Percentiles rank a stretch among this genome's conserved stretches.
Conservation (phyloP, 1,140 invertebrate genomes). For the Drosophila kepulauana region DNA sequence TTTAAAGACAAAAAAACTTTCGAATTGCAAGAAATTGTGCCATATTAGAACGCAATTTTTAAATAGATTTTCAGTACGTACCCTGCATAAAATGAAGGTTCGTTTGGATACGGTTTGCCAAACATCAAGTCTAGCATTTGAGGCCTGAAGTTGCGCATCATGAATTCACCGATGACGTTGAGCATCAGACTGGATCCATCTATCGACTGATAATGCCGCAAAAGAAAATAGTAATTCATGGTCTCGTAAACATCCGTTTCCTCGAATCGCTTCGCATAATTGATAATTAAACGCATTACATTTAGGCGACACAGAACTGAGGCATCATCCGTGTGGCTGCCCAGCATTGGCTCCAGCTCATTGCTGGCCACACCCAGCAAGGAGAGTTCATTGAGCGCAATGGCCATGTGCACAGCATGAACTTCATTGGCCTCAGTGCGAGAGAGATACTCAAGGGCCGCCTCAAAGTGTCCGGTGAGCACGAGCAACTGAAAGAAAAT, state of each 20-base stretch:
- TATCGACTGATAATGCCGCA: neutral
- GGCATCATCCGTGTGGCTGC: neutral
- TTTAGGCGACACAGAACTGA: neutral
- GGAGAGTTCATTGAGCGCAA: conserved; percentile 1
- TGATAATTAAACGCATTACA: conserved; percentile 5
- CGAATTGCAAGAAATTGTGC: neutral
- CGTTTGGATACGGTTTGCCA: neutral
- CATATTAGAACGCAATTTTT: too few species aligned
- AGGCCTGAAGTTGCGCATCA: neutral
- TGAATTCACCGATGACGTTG: neutral
- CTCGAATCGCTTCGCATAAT: conserved; percentile 8
- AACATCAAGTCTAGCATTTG: neutral
- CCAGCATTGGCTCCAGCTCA: neutral
- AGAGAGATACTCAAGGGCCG: conserved; percentile 7
- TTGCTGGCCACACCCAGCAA: neutral
- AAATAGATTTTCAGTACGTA: neutral
- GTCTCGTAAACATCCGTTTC: neutral
- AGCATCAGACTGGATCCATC: conserved; percentile 16
- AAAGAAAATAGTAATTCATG: conserved; percentile 5
- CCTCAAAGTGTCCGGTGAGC: conserved; percentile 10
- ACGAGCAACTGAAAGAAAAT: conserved; percentile 5
- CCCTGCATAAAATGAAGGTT: neutral
- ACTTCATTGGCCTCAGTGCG: neutral
- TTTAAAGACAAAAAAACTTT: too few species aligned
- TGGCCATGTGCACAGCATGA: conserved; percentile 29